Conservation (phyloP, 2,888 invertebrate species). For the Thereva unica region DNA sequence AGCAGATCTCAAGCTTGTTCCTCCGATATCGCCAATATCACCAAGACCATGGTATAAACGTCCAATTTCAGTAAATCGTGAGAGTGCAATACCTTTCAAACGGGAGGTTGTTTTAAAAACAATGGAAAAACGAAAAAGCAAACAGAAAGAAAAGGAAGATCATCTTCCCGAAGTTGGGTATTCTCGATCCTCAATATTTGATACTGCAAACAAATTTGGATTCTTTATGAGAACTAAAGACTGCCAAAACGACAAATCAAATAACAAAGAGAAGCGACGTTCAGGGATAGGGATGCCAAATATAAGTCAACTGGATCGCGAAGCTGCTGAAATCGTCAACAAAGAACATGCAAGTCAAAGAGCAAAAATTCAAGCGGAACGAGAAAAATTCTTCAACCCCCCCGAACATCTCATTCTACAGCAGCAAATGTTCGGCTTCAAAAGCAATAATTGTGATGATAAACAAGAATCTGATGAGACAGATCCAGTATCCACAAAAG, state of each 20-base stretch:
- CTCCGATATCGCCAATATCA: slow-evolving; percentile 58
- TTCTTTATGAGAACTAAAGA: slow-evolving; percentile 44
- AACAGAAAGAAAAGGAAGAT: slow-evolving; percentile 54
- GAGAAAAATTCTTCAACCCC: slow-evolving; percentile 49
- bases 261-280: slow-evolving; percentile 61
- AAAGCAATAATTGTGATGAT: slow-evolving; percentile 1
- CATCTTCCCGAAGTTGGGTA: slow-evolving; percentile 62
- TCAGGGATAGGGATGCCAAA: slow-evolving; percentile 68
- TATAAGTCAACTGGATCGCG: slow-evolving; percentile 78
- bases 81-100: slow-evolving; percentile 47
- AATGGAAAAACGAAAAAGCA: slow-evolving; percentile 52
- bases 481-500: slow-evolving; percentile 57
- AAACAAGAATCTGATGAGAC: slow-evolving; percentile 11
- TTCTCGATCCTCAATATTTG: slow-evolving; percentile 61
- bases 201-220: slow-evolving; percentile 47
- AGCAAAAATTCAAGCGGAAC: slow-evolving; percentile 46
- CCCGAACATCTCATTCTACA: slow-evolving; percentile 40
- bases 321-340: slow-evolving; percentile 69
- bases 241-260: slow-evolving; percentile 40
- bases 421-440: slow-evolving; percentile 40
- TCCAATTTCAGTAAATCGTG: slow-evolving; percentile 49
- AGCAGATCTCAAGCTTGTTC: slow-evolving; percentile 12
- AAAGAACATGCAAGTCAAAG: slow-evolving; percentile 44
- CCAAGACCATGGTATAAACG: slow-evolving; percentile 72
- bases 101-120: slow-evolving; percentile 45